Evolutionary conservation across 2,888 invertebrate species (phyloP).

Genomic region (Agrotis segetum): DNA sequence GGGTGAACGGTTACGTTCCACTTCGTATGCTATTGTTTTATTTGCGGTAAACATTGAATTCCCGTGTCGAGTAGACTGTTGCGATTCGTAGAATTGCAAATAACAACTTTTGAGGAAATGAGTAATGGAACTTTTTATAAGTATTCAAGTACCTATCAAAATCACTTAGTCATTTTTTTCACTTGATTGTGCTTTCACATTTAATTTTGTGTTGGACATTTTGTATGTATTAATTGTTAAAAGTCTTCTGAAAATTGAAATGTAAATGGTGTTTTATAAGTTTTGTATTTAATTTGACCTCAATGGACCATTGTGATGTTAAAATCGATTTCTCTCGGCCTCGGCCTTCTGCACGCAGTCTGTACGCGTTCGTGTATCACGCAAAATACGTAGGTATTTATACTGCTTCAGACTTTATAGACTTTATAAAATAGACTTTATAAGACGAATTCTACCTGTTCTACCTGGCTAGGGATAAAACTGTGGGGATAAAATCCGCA

Average conservation of each 20-base stretch:
- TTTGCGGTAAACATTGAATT: constrained; percentile 54
- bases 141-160: constrained; percentile 28
- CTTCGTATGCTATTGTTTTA: constrained; percentile 57
- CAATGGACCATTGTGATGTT: constrained; percentile 58
- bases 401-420: constrained; percentile 12
- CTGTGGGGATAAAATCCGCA: background rate
- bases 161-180: background rate
- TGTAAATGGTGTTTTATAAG: constrained; percentile 13
- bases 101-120: constrained; percentile 29
- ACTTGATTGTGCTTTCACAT: background rate
- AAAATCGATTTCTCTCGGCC: constrained; percentile 87
- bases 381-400: constrained; percentile 55
- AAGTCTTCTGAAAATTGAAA: constrained; percentile 1
- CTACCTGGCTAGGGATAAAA: background rate
- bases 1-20: constrained; percentile 56
- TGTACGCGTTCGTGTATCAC: constrained; percentile 75
- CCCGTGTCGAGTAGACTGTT: constrained; percentile 41
- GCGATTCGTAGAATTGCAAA: constrained; percentile 30
- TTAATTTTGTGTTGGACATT: background rate
- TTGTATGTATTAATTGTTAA: background rate
- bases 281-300: constrained; percentile 46
- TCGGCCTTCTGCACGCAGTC: constrained; percentile 82
- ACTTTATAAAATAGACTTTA: too few species aligned
- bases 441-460: background rate
- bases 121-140: constrained; percentile 9